phyloP scores from a whole-genome alignment of 2,113 vertebrate genomes.

The Peucedramus taeniatus region DNA sequence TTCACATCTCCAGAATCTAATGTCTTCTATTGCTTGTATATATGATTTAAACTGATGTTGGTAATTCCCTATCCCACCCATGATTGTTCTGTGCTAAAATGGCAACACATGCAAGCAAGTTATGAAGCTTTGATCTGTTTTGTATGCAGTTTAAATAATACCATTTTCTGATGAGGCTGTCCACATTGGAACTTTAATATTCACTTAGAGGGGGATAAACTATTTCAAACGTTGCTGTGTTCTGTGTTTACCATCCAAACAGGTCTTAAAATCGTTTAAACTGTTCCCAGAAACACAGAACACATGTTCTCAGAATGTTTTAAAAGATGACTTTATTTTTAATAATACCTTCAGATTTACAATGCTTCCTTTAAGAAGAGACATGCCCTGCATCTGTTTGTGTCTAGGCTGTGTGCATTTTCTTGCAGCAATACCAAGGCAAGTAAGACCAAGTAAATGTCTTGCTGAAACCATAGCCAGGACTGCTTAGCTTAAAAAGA shows the following conservation, averaged over 20 bases:
- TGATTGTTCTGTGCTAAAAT: constrained; percentile 48
- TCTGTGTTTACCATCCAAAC: constrained; percentile 39
- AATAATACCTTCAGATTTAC: constrained; percentile 5
- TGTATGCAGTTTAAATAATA: constrained; percentile 15
- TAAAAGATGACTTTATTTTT: constrained; percentile 2
- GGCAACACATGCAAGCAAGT: constrained; percentile 70
- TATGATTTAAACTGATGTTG: background rate
- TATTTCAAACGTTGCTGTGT: background rate
- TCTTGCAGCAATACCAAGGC: background rate
- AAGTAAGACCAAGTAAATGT: background rate
- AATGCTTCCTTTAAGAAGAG: background rate
- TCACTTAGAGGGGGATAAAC: constrained; percentile 13
- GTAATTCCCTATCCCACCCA: background rate
- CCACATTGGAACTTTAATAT: constrained; percentile 28
- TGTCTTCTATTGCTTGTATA: background rate
- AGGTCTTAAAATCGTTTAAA: constrained; percentile 45
- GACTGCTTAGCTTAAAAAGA: background rate
- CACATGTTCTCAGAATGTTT: constrained; percentile 27
- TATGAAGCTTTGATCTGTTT: constrained; percentile 34
- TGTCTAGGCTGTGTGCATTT: background rate
- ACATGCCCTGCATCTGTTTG: background rate
- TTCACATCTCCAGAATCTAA: background rate
- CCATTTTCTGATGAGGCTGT: constrained; percentile 27
- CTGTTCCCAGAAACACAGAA: constrained; percentile 38
- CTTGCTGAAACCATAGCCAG: background rate